Evolutionary conservation across 2,888 invertebrate species (phyloP).

Genomic region (Apotomis turbidana): DNA sequence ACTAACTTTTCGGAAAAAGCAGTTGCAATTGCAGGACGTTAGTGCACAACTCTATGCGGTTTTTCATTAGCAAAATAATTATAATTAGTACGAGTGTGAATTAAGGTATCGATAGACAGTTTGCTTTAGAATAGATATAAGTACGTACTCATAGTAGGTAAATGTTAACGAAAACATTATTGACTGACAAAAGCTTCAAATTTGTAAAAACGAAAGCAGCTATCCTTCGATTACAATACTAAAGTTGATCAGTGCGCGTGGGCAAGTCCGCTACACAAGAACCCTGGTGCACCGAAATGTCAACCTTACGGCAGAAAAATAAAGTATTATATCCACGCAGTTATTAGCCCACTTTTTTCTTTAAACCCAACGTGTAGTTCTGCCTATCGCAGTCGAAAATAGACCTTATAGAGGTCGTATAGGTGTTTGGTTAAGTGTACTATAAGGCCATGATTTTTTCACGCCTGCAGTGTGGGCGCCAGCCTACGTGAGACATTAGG

Average conservation of each 20-base stretch:
- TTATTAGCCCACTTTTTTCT: constrained; percentile 70
- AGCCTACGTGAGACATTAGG: constrained; percentile 67
- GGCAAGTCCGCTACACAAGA: constrained; percentile 55
- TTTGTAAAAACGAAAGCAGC: constrained; percentile 60
- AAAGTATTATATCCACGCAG: constrained; percentile 56
- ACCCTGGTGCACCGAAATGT: constrained; percentile 8
- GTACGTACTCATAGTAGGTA: background rate
- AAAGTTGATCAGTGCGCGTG: constrained; percentile 65
- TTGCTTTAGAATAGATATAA: too few relatives aligned
- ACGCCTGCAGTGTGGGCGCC: constrained; percentile 67
- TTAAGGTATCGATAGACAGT: too few relatives aligned
- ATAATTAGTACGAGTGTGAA: too few relatives aligned
- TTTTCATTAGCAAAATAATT: too few relatives aligned
- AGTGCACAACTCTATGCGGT: too few relatives aligned
- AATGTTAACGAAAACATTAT: constrained; percentile 1
- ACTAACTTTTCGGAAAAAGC: too few relatives aligned
- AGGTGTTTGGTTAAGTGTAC: constrained; percentile 54
- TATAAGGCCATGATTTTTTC: constrained; percentile 70
- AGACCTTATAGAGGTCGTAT: constrained; percentile 50
- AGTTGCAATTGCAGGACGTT: too few relatives aligned
- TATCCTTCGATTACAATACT: constrained; percentile 72
- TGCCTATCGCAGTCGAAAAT: constrained; percentile 24
- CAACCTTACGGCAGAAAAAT: constrained; percentile 6
- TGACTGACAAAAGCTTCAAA: constrained; percentile 14
- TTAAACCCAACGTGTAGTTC: background rate